phyloP scores from a whole-genome alignment of 2,797 vertebrate species.

The Danionella dracula region DNA sequence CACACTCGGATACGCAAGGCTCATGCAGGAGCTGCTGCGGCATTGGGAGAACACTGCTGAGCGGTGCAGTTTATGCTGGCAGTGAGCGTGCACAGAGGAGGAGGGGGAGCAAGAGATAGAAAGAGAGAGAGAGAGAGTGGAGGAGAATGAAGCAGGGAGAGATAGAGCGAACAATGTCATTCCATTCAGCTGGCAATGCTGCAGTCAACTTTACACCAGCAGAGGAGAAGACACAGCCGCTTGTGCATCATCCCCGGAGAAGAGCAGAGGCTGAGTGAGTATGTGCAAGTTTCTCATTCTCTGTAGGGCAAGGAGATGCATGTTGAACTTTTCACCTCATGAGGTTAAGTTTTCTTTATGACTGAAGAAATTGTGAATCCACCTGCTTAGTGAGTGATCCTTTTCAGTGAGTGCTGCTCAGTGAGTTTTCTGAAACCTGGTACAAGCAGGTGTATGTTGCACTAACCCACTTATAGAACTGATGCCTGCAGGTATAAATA shows the following conservation, averaged over 20 bases:
- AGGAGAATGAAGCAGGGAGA: conserved; percentile 24
- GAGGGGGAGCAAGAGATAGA: conserved; percentile 58
- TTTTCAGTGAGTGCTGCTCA: conserved; percentile 18
- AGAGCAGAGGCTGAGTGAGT: conserved; percentile 60
- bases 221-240: conserved; percentile 56
- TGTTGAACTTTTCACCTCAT: conserved; percentile 32
- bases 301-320: conserved; percentile 5
- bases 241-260: conserved; percentile 48
- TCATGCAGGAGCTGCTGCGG: conserved; percentile 78
- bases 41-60: conserved; percentile 81
- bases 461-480: conserved; percentile 3
- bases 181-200: conserved; percentile 80
- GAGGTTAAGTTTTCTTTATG: not conserved
- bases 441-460: conserved; percentile 18
- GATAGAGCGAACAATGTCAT: conserved; percentile 79
- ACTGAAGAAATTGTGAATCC: not conserved
- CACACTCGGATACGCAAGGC: conserved; percentile 81
- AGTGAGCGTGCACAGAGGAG: conserved; percentile 62
- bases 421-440: too few relatives aligned
- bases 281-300: conserved; percentile 61
- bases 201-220: conserved; percentile 80
- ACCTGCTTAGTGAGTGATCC: conserved; percentile 3
- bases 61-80: conserved; percentile 83
- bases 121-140: conserved; percentile 51
- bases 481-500: conserved; percentile 40